Base-by-base conservation (phyloP, 2,888 invertebrate species). In the Tetragnatha montana region DNA sequence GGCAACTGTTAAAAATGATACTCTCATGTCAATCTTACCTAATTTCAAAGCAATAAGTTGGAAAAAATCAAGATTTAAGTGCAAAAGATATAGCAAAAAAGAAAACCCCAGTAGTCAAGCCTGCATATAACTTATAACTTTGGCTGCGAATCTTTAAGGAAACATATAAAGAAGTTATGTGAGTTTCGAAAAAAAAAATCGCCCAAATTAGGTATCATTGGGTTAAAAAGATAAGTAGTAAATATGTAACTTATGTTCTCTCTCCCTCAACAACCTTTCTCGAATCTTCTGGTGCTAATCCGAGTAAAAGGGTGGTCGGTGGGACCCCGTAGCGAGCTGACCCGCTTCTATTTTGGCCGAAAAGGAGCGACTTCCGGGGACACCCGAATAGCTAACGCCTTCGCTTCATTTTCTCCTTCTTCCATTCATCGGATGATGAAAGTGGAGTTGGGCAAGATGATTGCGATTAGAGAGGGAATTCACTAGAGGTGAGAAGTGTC, bases 261-360 rank as follows among this genome's bases (percentile, higher is more conserved):
- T 14, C 17, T 10, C 60, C 17, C 17, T 60, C 60, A 60, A 12
- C 10, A 60, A 17, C 60, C 60, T 4, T 17, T 17, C 60, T 17
- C 17, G 60, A 60, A 17, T 60, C 14, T 60, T 17, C 17, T 60
- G 60, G 14, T 4, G 6, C 60, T 60, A 60, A 60, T 60, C 60
- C 60, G 14, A 60, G 12, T 60, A 17, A 60, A 60, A 60, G 60
- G 74, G 22, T 74, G 82, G 60, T 73, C 69, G 73, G 47, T 10
- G 60, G 21, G 70, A 47, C 73, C 74, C 86, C 69, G 86, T 73
- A 22, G 86, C 60, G 86, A 86, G 19, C n/a, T 86, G 86, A 86
- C 86, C 86, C 80, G 78, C 47, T 80, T 71, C n/a, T 74, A 35
- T 35, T 35, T 69, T 35, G 47, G 70, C 74, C 50, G 14, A 73